Percentiles rank a stretch among this genome's conserved stretches.
Evolutionary conservation across 1,140 invertebrate species (phyloP).

Genomic region (Drosophila athabasca): DNA sequence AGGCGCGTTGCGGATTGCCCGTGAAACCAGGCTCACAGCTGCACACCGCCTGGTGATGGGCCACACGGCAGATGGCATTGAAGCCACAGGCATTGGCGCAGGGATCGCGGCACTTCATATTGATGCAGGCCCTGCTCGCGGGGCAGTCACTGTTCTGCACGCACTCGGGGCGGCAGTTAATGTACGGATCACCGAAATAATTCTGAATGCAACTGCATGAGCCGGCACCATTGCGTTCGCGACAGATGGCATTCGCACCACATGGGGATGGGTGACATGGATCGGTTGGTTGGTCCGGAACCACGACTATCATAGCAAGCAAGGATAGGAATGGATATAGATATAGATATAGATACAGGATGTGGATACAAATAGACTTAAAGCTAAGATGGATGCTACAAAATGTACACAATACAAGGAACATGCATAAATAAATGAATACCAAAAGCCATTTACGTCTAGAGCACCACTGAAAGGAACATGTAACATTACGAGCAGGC

Average conservation of each 20-base stretch:
- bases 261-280: slow-evolving; percentile 93
- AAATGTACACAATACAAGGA: slow-evolving; percentile 66
- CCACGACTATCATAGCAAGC: slow-evolving; percentile 75
- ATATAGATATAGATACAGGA: slow-evolving; percentile 39
- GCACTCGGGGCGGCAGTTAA: slow-evolving; percentile 91
- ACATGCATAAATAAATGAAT: slow-evolving; percentile 63
- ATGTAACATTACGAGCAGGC: slow-evolving; percentile 64
- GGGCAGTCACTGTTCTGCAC: slow-evolving; percentile 92
- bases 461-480: slow-evolving; percentile 79
- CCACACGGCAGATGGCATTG: slow-evolving; percentile 92
- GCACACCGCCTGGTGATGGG: slow-evolving; percentile 92
- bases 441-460: slow-evolving; percentile 64
- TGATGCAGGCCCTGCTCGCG: slow-evolving; percentile 89
- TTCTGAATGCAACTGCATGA: slow-evolving; percentile 92
- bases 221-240: slow-evolving; percentile 89
- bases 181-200: slow-evolving; percentile 93
- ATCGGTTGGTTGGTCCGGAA: slow-evolving; percentile 83
- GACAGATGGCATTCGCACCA: slow-evolving; percentile 91
- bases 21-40: slow-evolving; percentile 89
- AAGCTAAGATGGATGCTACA: slow-evolving; percentile 39
- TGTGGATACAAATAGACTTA: slow-evolving; percentile 45
- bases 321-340: slow-evolving; percentile 51
- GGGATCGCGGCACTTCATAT: slow-evolving; percentile 92
- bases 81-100: slow-evolving; percentile 91
- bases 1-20: slow-evolving; percentile 90